Conservation (phyloP, 1,140 invertebrate species). For the Himalopsyche phryganea region DNA sequence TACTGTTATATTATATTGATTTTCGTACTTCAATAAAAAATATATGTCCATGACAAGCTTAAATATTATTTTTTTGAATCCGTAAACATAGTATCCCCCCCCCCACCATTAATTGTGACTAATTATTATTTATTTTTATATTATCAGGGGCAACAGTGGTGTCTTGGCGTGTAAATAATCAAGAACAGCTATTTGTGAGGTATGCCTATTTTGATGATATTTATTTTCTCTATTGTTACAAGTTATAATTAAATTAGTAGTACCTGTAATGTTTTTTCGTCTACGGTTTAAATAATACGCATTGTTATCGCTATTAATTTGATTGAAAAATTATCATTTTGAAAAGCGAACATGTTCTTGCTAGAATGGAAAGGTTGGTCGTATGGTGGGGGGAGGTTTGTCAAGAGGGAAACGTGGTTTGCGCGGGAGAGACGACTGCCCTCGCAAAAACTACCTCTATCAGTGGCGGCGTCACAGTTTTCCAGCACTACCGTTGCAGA, state of each 20-base stretch:
- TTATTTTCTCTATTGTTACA: too few species aligned
- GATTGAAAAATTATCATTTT: neutral
- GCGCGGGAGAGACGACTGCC: slow-evolving; percentile 25
- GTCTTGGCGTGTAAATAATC: slow-evolving; percentile 92
- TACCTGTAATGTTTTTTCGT: neutral
- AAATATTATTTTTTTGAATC: too few species aligned
- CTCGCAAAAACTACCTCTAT: slow-evolving; percentile 29
- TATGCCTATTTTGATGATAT: slow-evolving; percentile 48
- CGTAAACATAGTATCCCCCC: too few species aligned
- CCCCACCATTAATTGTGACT: too few species aligned
- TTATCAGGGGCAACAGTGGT: slow-evolving; percentile 83
- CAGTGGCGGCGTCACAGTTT: slow-evolving; percentile 15
- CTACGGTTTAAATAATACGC: neutral
- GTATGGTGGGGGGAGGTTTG: slow-evolving; percentile 1
- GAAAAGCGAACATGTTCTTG: slow-evolving; percentile 24
- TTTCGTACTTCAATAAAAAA: too few species aligned
- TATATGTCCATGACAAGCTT: too few species aligned
- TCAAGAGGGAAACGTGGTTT: slow-evolving; percentile 15
- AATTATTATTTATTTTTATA: neutral
- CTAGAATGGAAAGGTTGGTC: slow-evolving; percentile 2
- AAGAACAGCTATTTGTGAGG: slow-evolving; percentile 92
- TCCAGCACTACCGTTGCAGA: neutral
- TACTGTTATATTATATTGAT: too few species aligned
- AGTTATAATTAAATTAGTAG: neutral
- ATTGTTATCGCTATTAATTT: too few species aligned